Evolutionary conservation across 92 coral and sea anemone species (phyloP), one percentile per base, ranked within the genome.

Genomic region (Nematostella vectensis): DNA sequence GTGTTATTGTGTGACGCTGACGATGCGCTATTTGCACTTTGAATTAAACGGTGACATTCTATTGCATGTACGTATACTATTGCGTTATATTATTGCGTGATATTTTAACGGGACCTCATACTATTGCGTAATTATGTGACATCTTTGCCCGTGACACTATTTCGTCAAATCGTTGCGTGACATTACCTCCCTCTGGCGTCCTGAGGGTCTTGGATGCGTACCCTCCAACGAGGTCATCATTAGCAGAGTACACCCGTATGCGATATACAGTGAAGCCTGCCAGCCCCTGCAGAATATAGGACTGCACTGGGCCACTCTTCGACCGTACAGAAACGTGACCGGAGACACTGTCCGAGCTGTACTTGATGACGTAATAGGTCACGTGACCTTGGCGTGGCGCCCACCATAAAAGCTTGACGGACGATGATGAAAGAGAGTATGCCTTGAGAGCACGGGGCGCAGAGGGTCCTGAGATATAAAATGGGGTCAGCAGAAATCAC

Each of bases 181-280:
- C 40, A 15, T 33, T 33, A 33, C 40, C 40, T 33, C 15, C 40
- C 15, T 15, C 40, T 6, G 40, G 40, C 15, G 40, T 33, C 6
- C 71, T 40, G 10, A 54, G 11, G 6, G 40, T 26, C 42, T 17
- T 48, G 8, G 31, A 11, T 11, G 71, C 71, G 18, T 61, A 43
- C 23, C 29, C 27, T 18, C 71, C 50, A 16, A 58, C 58, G 24
- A 37, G 25, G 11, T 27, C 29, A 19, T 31, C 51, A 30, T 25
- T 23, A 30, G 47, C 71, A n/a, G 62, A 31, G 23, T 65, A 65
- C 20, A 65, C 71, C 18, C 42, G 43, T n/a, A 54, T 6, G n/a
- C 54, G 56, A 49, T 65, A 65, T 20, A 8, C 59, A 0, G 71
- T 53, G 50, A 36, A 65, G 37, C 42, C 54, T 10, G 25, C 28